Percentiles rank a stretch among this genome's conserved stretches.
Evolutionary conservation across 2,888 invertebrate genomes (phyloP).

Genomic region (Agrilus cyanescens): DNA sequence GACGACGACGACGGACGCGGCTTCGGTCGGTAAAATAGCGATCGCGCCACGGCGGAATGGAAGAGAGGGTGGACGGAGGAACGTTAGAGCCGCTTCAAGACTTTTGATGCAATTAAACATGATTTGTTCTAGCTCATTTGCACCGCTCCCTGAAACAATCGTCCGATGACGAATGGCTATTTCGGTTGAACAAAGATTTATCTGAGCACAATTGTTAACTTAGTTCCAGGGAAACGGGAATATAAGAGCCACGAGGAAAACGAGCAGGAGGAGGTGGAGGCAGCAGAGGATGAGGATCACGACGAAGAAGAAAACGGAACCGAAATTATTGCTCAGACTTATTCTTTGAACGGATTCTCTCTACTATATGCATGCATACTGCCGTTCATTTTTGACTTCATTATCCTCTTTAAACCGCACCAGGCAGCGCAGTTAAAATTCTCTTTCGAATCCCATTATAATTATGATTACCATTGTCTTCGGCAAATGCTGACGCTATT

Average conservation of each 20-base stretch:
- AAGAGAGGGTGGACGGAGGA: slow-evolving; percentile 20
- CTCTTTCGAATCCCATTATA: too few relatives aligned
- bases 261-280: neutral
- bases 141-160: slow-evolving; percentile 26
- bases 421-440: too few relatives aligned
- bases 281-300: neutral
- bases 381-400: too few relatives aligned
- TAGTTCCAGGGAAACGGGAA: slow-evolving; percentile 10
- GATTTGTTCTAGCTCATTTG: slow-evolving; percentile 37
- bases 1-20: slow-evolving; percentile 3
- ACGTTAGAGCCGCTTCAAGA: slow-evolving; percentile 28
- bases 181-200: slow-evolving; percentile 31
- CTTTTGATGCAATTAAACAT: slow-evolving; percentile 40
- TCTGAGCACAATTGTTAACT: slow-evolving; percentile 31
- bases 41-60: neutral
- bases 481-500: too few relatives aligned
- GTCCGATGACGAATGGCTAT: slow-evolving; percentile 33
- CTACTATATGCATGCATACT: too few relatives aligned
- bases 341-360: too few relatives aligned
- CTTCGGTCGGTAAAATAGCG: neutral
- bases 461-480: too few relatives aligned
- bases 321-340: neutral
- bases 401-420: too few relatives aligned
- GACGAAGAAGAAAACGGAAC: neutral
- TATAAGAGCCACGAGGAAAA: neutral